Conservation (phyloP, 2,888 invertebrate genomes). For the Idaea aversata region DNA sequence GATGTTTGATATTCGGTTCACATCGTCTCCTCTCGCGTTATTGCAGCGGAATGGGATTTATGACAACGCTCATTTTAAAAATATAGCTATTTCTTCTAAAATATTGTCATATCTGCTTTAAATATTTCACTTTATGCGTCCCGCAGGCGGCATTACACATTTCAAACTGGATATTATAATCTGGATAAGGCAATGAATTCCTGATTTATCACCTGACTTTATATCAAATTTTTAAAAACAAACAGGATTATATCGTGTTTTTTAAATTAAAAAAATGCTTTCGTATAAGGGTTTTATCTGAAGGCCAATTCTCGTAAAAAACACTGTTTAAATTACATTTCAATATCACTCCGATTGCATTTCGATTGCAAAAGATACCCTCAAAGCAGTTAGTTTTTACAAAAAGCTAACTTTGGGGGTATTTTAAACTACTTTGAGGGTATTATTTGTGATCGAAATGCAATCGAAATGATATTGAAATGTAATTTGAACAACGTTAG, state of each 20-base stretch:
- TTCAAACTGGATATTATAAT: conserved; percentile 49
- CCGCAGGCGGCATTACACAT: conserved; percentile 65
- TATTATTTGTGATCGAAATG: too few relatives aligned
- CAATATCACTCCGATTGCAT: too few relatives aligned
- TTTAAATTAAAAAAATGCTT: neutral
- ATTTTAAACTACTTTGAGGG: too few relatives aligned
- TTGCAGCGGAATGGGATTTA: conserved; percentile 70
- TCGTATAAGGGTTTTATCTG: neutral
- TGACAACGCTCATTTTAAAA: conserved; percentile 70
- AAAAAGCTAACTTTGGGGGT: too few relatives aligned
- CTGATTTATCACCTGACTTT: conserved; percentile 42
- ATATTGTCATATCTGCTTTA: conserved; percentile 77
- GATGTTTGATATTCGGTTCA: conserved; percentile 66
- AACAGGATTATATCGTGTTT: neutral
- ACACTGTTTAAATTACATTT: too few relatives aligned
- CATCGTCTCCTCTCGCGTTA: conserved; percentile 64
- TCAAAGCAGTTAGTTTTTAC: too few relatives aligned
- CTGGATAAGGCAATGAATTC: conserved; percentile 54
- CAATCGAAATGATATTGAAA: too few relatives aligned
- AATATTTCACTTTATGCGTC: conserved; percentile 76
- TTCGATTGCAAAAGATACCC: too few relatives aligned
- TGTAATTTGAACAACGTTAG: too few relatives aligned
- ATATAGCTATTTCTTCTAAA: conserved; percentile 77
- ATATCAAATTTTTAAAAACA: conserved; percentile 19
- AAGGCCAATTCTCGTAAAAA: too few relatives aligned